Evolutionary conservation across 2,113 vertebrate genomes (phyloP).

Genomic region (Arizona elegans): DNA sequence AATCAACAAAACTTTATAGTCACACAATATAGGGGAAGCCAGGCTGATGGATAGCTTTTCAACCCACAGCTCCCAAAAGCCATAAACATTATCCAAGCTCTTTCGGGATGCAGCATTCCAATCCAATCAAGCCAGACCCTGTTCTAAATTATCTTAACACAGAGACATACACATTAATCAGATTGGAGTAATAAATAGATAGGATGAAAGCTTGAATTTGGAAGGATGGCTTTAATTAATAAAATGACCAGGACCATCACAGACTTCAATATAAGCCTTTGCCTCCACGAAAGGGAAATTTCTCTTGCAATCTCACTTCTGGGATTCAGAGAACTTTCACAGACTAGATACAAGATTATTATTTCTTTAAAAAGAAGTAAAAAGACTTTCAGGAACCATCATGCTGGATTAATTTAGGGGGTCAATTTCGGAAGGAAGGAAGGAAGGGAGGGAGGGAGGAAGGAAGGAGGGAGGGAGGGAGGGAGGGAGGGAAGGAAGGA

Average conservation of each 20-base stretch:
- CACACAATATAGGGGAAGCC: background rate
- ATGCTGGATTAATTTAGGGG: background rate
- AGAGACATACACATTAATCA: background rate
- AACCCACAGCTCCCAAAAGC: background rate
- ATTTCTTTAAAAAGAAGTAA: background rate
- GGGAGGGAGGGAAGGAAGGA: accelerated
- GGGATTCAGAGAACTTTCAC: conserved; percentile 11
- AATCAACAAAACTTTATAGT: background rate
- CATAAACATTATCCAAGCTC: background rate
- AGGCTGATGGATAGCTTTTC: background rate
- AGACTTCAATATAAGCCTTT: background rate
- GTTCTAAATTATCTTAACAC: background rate
- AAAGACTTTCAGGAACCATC: conserved; percentile 1
- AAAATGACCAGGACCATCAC: background rate
- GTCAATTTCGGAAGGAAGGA: background rate
- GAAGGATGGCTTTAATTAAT: background rate
- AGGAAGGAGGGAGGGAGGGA: too few relatives aligned
- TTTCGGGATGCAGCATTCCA: background rate
- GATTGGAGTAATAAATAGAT: conserved; percentile 1
- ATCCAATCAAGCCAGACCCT: background rate
- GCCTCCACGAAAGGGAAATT: background rate
- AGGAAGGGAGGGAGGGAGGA: background rate
- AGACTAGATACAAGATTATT: conserved; percentile 2
- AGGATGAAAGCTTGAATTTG: background rate
- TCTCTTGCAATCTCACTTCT: background rate